These are phyloP conservation scores for Tethya wilhelma DNA, from an alignment of 37 sponge, comb jelly and placozoan genomes.

Conservation along the genomic window DNA sequence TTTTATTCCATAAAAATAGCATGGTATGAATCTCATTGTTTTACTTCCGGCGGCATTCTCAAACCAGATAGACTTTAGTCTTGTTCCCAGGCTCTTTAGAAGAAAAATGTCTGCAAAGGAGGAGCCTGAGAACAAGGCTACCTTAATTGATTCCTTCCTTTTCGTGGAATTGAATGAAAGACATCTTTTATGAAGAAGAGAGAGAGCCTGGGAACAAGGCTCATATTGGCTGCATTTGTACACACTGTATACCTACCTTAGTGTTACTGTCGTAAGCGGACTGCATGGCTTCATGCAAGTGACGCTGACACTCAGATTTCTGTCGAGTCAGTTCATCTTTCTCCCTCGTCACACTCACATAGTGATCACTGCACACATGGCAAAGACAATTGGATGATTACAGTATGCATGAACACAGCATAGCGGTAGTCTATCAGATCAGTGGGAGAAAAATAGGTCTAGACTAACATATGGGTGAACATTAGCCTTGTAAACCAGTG, in stretches of 20 bases:
- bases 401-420: too few species aligned
- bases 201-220: background rate
- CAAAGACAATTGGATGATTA: background rate
- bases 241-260: conserved; percentile 26
- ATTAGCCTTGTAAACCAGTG: background rate
- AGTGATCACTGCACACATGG: conserved; percentile 32
- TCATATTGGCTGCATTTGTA: too few species aligned
- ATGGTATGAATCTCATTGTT: too few species aligned
- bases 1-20: too few species aligned
- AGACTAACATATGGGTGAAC: background rate
- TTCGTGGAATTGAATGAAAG: too few species aligned
- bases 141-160: too few species aligned
- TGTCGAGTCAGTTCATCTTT: conserved; percentile 18
- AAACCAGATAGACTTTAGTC: too few species aligned
- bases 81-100: too few species aligned
- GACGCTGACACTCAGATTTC: background rate
- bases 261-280: conserved; percentile 14
- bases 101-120: too few species aligned
- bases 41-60: too few species aligned
- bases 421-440: too few species aligned
- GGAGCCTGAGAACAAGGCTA: background rate
- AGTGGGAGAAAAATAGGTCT: background rate
- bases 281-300: conserved; percentile 5
- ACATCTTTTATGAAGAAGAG: too few species aligned
- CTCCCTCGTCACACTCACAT: conserved; percentile 13